Evolutionary conservation across 2,113 vertebrate species (phyloP).

Genomic region (Electrona antarctica): DNA sequence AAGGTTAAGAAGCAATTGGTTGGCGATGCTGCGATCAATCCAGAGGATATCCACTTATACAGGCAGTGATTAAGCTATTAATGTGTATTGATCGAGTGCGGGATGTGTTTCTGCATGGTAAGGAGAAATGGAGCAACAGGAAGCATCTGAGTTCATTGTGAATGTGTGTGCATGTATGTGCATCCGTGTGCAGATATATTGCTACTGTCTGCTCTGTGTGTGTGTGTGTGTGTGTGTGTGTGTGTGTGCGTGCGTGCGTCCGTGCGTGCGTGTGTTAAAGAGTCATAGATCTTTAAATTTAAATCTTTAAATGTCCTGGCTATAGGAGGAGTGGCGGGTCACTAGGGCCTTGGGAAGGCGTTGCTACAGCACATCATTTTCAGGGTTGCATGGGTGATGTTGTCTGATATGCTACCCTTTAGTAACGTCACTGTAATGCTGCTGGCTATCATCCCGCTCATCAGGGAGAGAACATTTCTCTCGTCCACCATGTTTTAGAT

Average conservation of each 20-base stretch:
- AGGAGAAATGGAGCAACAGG: constrained; percentile 38
- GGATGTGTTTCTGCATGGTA: constrained; percentile 28
- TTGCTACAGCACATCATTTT: not conserved
- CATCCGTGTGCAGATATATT: not conserved
- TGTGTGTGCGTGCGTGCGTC: too few species aligned
- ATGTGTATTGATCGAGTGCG: constrained; percentile 57
- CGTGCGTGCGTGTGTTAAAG: not conserved
- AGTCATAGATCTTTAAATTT: constrained; percentile 5
- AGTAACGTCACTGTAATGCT: too few species aligned
- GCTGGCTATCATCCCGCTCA: too few species aligned
- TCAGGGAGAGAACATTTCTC: too few species aligned
- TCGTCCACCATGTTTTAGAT: too few species aligned
- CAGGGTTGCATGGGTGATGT: too few species aligned
- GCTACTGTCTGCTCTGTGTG: too few species aligned
- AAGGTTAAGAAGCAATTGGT: constrained; percentile 48
- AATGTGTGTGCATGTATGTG: not conserved
- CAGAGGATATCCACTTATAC: constrained; percentile 19
- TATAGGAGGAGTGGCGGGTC: not conserved
- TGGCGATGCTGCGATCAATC: constrained; percentile 42
- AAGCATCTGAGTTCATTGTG: constrained; percentile 2
- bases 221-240: too few species aligned
- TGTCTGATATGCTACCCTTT: too few species aligned
- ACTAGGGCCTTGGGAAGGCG: constrained; percentile 7
- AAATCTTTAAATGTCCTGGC: not conserved
- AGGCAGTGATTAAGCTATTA: constrained; percentile 52